Percentiles rank a stretch among this genome's conserved stretches.
phyloP scores from a whole-genome alignment of 1,140 invertebrate species.

The Pararge aegeria region DNA sequence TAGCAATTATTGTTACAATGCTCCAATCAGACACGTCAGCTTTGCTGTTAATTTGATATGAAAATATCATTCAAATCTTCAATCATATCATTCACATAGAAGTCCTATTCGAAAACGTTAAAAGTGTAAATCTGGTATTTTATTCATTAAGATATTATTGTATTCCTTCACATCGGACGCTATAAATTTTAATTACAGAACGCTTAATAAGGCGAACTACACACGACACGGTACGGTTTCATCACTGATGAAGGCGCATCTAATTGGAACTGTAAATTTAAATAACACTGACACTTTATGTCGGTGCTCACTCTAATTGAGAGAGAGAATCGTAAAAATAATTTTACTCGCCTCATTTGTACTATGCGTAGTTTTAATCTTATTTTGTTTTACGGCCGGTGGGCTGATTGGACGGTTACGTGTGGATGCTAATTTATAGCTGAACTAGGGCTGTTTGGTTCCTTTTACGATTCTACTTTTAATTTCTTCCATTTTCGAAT shows the following conservation, averaged over 20 bases:
- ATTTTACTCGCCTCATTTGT: constrained; percentile 76
- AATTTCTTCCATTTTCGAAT: background rate
- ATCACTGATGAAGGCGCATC: constrained; percentile 71
- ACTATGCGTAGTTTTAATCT: constrained; percentile 66
- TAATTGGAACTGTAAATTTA: constrained; percentile 78
- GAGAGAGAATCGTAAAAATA: constrained; percentile 77
- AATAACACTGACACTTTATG: constrained; percentile 75
- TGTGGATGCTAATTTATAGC: constrained; percentile 51
- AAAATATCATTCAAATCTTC: constrained; percentile 5
- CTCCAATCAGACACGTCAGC: constrained; percentile 2
- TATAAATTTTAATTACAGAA: constrained; percentile 77
- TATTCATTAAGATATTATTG: constrained; percentile 48
- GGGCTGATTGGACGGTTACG: constrained; percentile 55
- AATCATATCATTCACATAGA: constrained; percentile 24
- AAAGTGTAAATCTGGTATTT: constrained; percentile 39
- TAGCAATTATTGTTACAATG: constrained; percentile 2
- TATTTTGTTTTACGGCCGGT: constrained; percentile 61
- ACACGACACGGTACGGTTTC: constrained; percentile 65
- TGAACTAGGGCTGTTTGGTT: constrained; percentile 38
- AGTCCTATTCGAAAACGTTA: constrained; percentile 18
- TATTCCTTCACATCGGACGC: constrained; percentile 49
- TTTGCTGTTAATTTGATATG: background rate
- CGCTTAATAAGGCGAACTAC: constrained; percentile 74
- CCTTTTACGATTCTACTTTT: constrained; percentile 8
- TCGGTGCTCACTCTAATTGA: constrained; percentile 71